A percentile compares a stretch with the other conserved stretches of the same genome.
Evolutionary conservation across 2,113 vertebrate genomes (phyloP).

Genomic region (Elephantulus edwardii): DNA sequence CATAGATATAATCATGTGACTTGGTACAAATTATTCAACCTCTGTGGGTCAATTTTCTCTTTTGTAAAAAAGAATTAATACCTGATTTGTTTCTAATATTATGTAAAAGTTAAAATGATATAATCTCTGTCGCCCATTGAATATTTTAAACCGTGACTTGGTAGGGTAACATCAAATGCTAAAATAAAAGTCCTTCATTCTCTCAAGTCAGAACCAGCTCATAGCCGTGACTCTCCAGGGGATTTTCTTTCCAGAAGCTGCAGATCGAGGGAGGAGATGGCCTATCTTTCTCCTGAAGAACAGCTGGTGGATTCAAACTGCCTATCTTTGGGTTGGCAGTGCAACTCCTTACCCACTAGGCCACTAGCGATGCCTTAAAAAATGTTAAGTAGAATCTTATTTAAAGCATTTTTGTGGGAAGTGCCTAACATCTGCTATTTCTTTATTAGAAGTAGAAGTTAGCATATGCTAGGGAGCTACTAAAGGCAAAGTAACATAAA

Average conservation of each 20-base stretch:
- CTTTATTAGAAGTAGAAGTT: not conserved
- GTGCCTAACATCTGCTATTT: not conserved
- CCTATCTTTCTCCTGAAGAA: too few species aligned
- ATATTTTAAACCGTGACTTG: not conserved
- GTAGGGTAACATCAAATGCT: not conserved
- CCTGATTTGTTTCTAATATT: not conserved
- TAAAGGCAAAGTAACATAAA: not conserved
- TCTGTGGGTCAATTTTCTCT: not conserved
- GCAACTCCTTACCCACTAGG: too few species aligned
- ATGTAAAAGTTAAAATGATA: not conserved
- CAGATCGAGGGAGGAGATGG: too few species aligned
- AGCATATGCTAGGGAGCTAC: not conserved
- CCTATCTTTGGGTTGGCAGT: too few species aligned
- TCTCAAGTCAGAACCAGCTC: too few species aligned
- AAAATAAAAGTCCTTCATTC: too few species aligned
- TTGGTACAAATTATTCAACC: not conserved
- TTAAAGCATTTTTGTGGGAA: not conserved
- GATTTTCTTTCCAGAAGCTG: too few species aligned
- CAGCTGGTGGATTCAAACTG: too few species aligned
- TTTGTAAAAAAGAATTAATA: not conserved
- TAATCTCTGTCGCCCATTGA: not conserved
- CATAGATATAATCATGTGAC: not conserved
- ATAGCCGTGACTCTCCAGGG: too few species aligned
- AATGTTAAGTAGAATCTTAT: not conserved
- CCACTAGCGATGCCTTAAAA: too few species aligned